Evolutionary conservation across 2,113 vertebrate species (phyloP), one percentile per base, ranked within the genome.

Genomic region (Vidua chalybeata): DNA sequence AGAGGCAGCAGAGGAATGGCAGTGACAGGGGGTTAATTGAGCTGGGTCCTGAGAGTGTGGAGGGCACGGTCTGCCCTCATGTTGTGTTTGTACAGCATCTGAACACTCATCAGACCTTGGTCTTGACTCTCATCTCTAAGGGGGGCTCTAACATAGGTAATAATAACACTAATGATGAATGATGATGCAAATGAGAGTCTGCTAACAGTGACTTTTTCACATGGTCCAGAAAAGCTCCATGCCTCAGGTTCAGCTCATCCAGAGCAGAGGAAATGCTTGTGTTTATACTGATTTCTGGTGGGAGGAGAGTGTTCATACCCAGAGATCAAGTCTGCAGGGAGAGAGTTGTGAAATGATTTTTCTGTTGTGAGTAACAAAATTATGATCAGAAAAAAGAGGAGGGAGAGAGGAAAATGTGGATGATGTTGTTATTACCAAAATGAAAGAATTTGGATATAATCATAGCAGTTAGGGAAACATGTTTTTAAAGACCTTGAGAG

Each of bases 401-500:
- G 62, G 28, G 31, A 86, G 64, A 73, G 37, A 61, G 22, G 77
- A 74, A 92, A 90, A 88, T 14, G 56, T 45, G 33, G 26, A 90
- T 67, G n/a, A 45, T 67, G 27, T 6, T 92, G 45, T 71, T 92
- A 90, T 46, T 94, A 86, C 45, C 21, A 78, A 94, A 93, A 94
- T 72, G 64, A 72, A 93, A 84, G 68, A 46, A 78, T 86, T 87
- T 77, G 6, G 67, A 48, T 84, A 49, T 54, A 95, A 81, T 91
- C 48, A 83, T 58, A 81, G 45, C 83, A 89, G 48, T 93, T 96
- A 61, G 45, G 64, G 68, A 92, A 93, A 89, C 2, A 28, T 94
- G 84, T 93, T 96, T 95, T 91, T 87, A 95, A 94, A 95, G 91
- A 91, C 67, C 48, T 93, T 95, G 67, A 81, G 82, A 93, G 67